These are phyloP conservation scores for Papilio xuthus DNA, from an alignment of 1,140 invertebrate genomes.

Conservation along the genomic window DNA sequence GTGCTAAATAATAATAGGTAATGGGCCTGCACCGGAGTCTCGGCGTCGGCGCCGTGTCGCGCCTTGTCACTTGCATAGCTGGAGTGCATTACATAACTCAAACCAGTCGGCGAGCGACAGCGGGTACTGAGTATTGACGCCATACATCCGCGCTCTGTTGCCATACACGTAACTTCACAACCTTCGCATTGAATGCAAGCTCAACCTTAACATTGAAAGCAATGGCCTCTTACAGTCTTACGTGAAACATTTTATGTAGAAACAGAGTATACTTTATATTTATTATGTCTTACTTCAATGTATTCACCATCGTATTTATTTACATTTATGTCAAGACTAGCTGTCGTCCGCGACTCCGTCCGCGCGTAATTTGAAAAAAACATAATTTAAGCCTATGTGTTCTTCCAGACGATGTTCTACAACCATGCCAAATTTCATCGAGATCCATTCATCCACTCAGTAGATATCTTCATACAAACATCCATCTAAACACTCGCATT, in stretches of 20 bases:
- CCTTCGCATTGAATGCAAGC: conserved; percentile 7
- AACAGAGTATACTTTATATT: neutral
- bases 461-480: no score
- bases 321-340: no score
- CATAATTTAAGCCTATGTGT: no score
- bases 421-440: no score
- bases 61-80: conserved; percentile 36
- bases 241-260: neutral
- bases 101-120: conserved; percentile 54
- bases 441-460: no score
- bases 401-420: no score
- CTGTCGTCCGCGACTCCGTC: no score
- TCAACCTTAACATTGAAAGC: conserved; percentile 3
- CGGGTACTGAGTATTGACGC: conserved; percentile 1
- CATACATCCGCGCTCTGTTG: neutral
- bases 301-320: no score
- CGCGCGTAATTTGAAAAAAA: no score
- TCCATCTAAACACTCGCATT: no score
- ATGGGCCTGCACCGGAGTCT: conserved; percentile 37
- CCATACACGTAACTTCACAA: conserved; percentile 2
- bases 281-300: neutral
- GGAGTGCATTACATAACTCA: conserved; percentile 63
- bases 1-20: conserved; percentile 29
- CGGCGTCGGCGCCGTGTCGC: conserved; percentile 41
- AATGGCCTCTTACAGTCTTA: neutral